A percentile compares a stretch with the other conserved stretches of the same genome.
Conservation (phyloP, 2,113 vertebrate genomes). For the Myiozetetes cayanensis region DNA sequence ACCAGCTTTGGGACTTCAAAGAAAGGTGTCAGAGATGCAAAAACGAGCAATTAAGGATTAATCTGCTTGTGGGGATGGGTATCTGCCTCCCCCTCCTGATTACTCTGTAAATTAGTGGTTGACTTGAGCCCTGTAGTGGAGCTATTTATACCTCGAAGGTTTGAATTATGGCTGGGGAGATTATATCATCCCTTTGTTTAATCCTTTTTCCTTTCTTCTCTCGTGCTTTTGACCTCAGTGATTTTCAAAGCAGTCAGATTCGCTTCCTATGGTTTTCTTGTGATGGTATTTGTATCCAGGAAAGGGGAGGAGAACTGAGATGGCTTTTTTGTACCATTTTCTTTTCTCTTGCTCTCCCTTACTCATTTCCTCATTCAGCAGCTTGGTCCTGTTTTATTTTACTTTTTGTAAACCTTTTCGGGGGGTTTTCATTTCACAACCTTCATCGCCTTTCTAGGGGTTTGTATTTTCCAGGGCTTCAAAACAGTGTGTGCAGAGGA, state of each 20-base stretch:
- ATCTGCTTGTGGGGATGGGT: not conserved
- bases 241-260: slow-evolving; percentile 41
- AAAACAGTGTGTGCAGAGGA: not conserved
- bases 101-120: not conserved
- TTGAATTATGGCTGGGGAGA: slow-evolving; percentile 26
- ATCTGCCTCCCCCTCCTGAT: not conserved
- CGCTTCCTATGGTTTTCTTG: slow-evolving; percentile 2
- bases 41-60: slow-evolving; percentile 28
- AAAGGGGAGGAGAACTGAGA: slow-evolving; percentile 2
- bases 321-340: not conserved
- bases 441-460: not conserved
- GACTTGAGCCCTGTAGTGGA: not conserved
- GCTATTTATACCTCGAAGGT: slow-evolving; percentile 32
- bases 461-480: not conserved
- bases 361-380: slow-evolving; percentile 6
- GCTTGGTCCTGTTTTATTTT: not conserved
- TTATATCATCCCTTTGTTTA: slow-evolving; percentile 47
- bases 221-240: slow-evolving; percentile 38
- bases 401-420: not conserved
- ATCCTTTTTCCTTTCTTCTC: slow-evolving; percentile 48
- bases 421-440: not conserved
- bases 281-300: slow-evolving; percentile 18
- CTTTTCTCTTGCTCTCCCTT: slow-evolving; percentile 12
- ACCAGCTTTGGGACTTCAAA: not conserved
- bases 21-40: slow-evolving; percentile 3